phyloP scores from a whole-genome alignment of 2,888 invertebrate genomes.

The Proisotoma minuta region DNA sequence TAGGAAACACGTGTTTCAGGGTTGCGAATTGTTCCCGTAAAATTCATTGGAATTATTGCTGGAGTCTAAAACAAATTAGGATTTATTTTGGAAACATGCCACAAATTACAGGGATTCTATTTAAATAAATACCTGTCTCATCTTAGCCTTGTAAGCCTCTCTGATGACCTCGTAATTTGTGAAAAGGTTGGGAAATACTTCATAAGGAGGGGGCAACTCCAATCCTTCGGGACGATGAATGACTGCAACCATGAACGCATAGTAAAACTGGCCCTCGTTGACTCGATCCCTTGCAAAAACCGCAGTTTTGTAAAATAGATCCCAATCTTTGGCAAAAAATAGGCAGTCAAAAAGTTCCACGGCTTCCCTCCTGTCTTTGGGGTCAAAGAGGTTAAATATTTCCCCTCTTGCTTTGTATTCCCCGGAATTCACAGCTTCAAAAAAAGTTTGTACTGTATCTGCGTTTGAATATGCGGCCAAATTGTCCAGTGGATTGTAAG shows the following conservation, averaged over 20 bases:
- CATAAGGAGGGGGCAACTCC: slow-evolving; percentile 48
- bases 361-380: slow-evolving; percentile 40
- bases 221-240: slow-evolving; percentile 45
- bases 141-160: slow-evolving; percentile 47
- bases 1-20: slow-evolving; percentile 49
- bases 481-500: slow-evolving; percentile 31
- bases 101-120: no score
- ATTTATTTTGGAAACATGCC: no score
- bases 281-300: slow-evolving; percentile 52
- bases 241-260: slow-evolving; percentile 48
- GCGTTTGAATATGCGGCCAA: slow-evolving; percentile 32
- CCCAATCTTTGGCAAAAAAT: slow-evolving; percentile 40
- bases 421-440: slow-evolving; percentile 30
- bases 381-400: slow-evolving; percentile 47
- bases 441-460: slow-evolving; percentile 24
- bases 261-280: slow-evolving; percentile 49
- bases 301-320: slow-evolving; percentile 44
- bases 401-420: slow-evolving; percentile 24
- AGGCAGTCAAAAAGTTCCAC: slow-evolving; percentile 44
- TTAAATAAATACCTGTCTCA: slow-evolving; percentile 43
- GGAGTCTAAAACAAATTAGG: slow-evolving; percentile 35
- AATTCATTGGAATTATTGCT: slow-evolving; percentile 47
- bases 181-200: slow-evolving; percentile 49
- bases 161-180: slow-evolving; percentile 48
- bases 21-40: slow-evolving; percentile 47